Conservation (phyloP, 2,113 vertebrate genomes). For the Corvus moneduloides region DNA sequence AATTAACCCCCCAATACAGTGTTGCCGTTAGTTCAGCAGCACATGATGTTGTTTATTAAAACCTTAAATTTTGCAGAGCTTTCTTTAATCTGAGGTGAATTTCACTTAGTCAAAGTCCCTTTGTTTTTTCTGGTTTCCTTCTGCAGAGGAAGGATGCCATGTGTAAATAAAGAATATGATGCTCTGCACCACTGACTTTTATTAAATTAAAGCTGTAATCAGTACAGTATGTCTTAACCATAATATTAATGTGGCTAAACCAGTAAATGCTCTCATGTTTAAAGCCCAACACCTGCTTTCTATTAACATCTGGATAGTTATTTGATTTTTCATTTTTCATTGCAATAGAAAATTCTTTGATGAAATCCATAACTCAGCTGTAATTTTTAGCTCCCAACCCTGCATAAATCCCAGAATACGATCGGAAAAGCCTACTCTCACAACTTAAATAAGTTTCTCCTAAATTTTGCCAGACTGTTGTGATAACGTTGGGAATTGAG, state of each 20-base stretch:
- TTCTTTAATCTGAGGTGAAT: not conserved
- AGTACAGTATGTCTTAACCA: conserved; percentile 37
- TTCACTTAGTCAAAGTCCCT: not conserved
- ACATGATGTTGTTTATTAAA: not conserved
- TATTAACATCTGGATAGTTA: conserved; percentile 3
- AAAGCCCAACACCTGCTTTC: conserved; percentile 45
- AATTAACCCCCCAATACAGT: accelerated
- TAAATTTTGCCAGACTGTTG: not conserved
- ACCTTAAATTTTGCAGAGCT: not conserved
- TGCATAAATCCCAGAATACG: not conserved
- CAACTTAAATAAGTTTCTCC: not conserved
- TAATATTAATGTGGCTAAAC: conserved; percentile 39
- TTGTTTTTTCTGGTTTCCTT: not conserved
- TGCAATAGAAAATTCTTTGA: conserved; percentile 27
- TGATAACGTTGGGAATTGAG: not conserved
- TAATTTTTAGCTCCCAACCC: not conserved
- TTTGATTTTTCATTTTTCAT: conserved; percentile 23
- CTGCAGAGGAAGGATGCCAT: not conserved
- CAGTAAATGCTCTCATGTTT: conserved; percentile 12
- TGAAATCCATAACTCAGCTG: conserved; percentile 13
- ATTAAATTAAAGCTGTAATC: conserved; percentile 57
- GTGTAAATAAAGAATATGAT: conserved; percentile 21
- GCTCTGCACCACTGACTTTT: not conserved
- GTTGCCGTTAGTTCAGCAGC: not conserved
- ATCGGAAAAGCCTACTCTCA: not conserved